These are phyloP conservation scores for Tinamus guttatus DNA, from an alignment of 2,113 vertebrate species.

Conservation along the genomic window DNA sequence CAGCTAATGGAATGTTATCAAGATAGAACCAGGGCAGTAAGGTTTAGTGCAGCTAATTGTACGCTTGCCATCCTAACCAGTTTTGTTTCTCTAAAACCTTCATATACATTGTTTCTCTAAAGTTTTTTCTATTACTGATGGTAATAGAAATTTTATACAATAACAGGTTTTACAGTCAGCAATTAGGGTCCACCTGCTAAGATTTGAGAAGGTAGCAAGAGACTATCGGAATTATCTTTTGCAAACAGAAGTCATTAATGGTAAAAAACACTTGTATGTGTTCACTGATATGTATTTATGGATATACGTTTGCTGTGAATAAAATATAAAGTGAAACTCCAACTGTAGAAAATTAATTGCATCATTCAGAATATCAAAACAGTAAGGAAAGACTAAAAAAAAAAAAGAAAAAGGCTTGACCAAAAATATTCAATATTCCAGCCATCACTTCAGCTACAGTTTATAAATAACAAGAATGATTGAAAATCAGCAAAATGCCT, in stretches of 20 bases:
- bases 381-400: not conserved
- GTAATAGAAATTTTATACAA: constrained; percentile 25
- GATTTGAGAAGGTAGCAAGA: constrained; percentile 27
- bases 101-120: not conserved
- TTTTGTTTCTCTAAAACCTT: constrained; percentile 20
- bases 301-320: constrained; percentile 56
- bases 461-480: constrained; percentile 10
- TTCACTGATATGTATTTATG: constrained; percentile 32
- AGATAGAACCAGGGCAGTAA: too few species aligned
- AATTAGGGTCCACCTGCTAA: not conserved
- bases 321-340: constrained; percentile 60
- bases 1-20: too few species aligned
- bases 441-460: not conserved
- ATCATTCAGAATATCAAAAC: constrained; percentile 39
- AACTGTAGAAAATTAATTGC: constrained; percentile 36
- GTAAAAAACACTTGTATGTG: constrained; percentile 22
- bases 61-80: not conserved
- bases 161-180: constrained; percentile 9
- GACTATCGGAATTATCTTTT: constrained; percentile 49
- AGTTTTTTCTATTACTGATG: not conserved
- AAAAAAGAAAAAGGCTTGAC: not conserved
- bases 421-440: not conserved
- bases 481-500: constrained; percentile 17
- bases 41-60: not conserved
- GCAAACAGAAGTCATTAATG: constrained; percentile 53